These are phyloP conservation scores for Agonopterix alstromeriana DNA, from an alignment of 2,888 invertebrate species.

Conservation along the genomic window DNA sequence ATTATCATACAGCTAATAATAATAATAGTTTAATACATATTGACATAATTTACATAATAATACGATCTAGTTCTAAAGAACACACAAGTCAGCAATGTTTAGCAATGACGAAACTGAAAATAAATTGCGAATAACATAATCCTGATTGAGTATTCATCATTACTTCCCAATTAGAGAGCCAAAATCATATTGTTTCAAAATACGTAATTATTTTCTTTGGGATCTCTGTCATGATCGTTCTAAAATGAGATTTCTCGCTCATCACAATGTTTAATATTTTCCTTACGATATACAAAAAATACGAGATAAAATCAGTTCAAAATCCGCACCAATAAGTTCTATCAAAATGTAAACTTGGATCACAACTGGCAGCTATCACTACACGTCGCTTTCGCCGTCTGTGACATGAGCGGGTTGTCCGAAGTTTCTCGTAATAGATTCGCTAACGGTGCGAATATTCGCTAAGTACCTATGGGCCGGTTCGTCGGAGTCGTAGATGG, in stretches of 20 bases:
- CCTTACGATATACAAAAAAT: conserved; percentile 10
- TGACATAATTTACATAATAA: conserved; percentile 61
- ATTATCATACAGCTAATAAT: conserved; percentile 59
- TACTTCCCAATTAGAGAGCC: conserved; percentile 50
- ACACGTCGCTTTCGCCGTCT: conserved; percentile 82
- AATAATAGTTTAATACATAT: conserved; percentile 62
- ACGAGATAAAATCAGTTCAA: not conserved
- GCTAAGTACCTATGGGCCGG: conserved; percentile 81
- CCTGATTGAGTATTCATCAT: conserved; percentile 49
- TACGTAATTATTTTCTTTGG: conserved; percentile 24
- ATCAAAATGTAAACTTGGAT: conserved; percentile 22
- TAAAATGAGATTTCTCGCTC: conserved; percentile 29
- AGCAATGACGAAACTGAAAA: conserved; percentile 12
- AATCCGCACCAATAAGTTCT: not conserved
- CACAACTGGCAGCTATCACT: conserved; percentile 14
- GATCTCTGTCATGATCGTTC: conserved; percentile 37
- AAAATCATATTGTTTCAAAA: conserved; percentile 20
- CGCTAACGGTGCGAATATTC: conserved; percentile 85
- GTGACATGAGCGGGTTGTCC: conserved; percentile 81
- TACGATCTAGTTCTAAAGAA: conserved; percentile 36
- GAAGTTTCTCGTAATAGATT: conserved; percentile 86
- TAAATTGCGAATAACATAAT: conserved; percentile 3
- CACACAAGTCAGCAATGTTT: conserved; percentile 51
- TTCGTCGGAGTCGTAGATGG: conserved; percentile 87
- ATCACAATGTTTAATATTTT: conserved; percentile 33